Evolutionary conservation across 2,797 vertebrate genomes (phyloP).

Genomic region (Hirundo rustica): DNA sequence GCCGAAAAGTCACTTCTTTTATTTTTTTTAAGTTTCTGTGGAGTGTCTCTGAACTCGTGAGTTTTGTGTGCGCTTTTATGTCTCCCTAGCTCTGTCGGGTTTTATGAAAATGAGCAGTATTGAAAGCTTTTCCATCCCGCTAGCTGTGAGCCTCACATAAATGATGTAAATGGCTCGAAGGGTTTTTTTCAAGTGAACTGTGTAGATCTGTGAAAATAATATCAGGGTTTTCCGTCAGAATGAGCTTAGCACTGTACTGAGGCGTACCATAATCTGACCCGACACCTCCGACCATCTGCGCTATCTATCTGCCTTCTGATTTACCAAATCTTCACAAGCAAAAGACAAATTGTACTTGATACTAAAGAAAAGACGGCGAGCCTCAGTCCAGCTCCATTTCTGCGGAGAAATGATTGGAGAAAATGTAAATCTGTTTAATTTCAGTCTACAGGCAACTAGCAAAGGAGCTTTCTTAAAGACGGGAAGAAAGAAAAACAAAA

Average conservation of each 20-base stretch:
- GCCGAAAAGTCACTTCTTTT: constrained; percentile 13
- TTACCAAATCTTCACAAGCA: constrained; percentile 89
- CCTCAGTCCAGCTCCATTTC: constrained; percentile 32
- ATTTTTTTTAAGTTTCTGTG: constrained; percentile 63
- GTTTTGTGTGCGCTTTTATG: constrained; percentile 38
- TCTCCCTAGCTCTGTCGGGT: constrained; percentile 66
- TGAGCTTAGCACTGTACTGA: constrained; percentile 92
- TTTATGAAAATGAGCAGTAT: constrained; percentile 84
- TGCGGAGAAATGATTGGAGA: constrained; percentile 28
- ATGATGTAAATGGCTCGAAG: constrained; percentile 86
- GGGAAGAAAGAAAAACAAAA: not conserved
- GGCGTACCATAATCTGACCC: constrained; percentile 97
- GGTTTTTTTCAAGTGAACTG: constrained; percentile 83
- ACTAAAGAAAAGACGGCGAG: constrained; percentile 85
- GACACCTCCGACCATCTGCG: constrained; percentile 99
- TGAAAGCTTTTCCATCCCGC: constrained; percentile 84
- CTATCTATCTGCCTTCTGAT: constrained; percentile 98
- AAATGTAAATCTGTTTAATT: constrained; percentile 50
- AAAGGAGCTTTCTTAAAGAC: not conserved
- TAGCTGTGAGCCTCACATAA: constrained; percentile 84
- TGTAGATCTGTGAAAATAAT: constrained; percentile 92
- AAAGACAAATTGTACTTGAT: constrained; percentile 92
- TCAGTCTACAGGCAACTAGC: not conserved
- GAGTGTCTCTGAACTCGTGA: constrained; percentile 9
- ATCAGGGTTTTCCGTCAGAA: constrained; percentile 97